Evolutionary conservation across 1,140 invertebrate species (phyloP).

Genomic region (Anastatus disparis): DNA sequence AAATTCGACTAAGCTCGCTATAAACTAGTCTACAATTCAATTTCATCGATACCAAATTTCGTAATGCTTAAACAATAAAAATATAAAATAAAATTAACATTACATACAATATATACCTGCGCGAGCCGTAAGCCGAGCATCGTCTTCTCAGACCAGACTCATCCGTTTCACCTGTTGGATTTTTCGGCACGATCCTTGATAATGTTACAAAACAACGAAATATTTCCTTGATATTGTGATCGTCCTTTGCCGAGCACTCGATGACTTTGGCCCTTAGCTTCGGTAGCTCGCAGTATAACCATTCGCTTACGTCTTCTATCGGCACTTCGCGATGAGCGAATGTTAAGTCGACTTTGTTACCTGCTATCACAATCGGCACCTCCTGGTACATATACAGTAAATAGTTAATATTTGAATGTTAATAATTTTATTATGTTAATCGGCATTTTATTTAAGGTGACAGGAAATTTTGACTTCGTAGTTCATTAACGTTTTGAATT

Average conservation of each 20-base stretch:
- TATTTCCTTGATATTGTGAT: constrained; percentile 81
- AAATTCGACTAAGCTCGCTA: no score
- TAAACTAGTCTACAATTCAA: no score
- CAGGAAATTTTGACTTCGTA: no score
- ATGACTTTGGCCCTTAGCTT: constrained; percentile 80
- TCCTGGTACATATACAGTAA: no score
- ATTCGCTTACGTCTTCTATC: constrained; percentile 82
- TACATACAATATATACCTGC: constrained; percentile 53
- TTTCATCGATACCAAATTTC: no score
- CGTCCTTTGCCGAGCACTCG: constrained; percentile 85
- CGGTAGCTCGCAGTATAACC: constrained; percentile 81
- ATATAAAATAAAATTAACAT: no score
- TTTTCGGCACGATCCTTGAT: constrained; percentile 73
- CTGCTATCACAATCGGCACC: constrained; percentile 86
- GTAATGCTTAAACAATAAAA: no score
- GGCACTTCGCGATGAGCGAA: constrained; percentile 73
- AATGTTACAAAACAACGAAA: constrained; percentile 78
- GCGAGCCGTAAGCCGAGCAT: constrained; percentile 76
- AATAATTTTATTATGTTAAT: no score
- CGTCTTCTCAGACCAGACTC: constrained; percentile 76
- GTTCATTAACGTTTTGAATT: no score
- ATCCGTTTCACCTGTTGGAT: constrained; percentile 68
- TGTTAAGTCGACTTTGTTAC: constrained; percentile 84
- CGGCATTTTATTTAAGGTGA: no score
- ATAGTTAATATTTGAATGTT: no score